Conservation (phyloP, 2,888 invertebrate genomes). For the Hofmannophila pseudospretella region DNA sequence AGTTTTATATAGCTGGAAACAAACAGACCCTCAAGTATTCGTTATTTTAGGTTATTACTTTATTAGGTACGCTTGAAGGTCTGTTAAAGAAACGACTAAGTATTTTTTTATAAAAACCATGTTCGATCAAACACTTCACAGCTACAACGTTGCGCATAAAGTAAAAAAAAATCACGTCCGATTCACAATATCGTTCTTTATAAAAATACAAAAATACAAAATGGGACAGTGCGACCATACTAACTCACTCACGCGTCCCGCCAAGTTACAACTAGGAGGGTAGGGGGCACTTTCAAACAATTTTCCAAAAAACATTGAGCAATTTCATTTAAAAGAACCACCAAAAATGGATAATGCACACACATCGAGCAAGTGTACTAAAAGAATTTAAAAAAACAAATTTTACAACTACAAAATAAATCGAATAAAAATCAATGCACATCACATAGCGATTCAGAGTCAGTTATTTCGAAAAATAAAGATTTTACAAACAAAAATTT, state of each 20-base stretch:
- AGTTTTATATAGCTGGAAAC: constrained; percentile 35
- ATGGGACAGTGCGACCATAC: constrained; percentile 73
- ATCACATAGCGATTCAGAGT: constrained; percentile 18
- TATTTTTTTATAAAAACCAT: constrained; percentile 19
- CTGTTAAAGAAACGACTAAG: constrained; percentile 22
- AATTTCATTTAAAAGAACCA: constrained; percentile 62
- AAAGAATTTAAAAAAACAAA: constrained; percentile 21
- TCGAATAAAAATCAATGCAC: constrained; percentile 11
- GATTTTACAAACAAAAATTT: constrained; percentile 28
- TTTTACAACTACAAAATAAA: constrained; percentile 14
- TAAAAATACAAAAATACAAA: constrained; percentile 78
- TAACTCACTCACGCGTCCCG: constrained; percentile 58
- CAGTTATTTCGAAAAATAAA: constrained; percentile 15
- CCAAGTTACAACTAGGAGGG: constrained; percentile 49
- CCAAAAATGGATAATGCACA: constrained; percentile 45
- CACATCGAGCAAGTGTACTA: constrained; percentile 24
- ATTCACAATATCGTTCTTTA: constrained; percentile 71
- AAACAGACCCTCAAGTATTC: constrained; percentile 38
- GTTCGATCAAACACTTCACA: constrained; percentile 36
- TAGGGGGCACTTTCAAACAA: constrained; percentile 60
- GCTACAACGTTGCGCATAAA: constrained; percentile 62
- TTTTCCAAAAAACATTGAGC: constrained; percentile 64
- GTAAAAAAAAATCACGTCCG: constrained; percentile 68
- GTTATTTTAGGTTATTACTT: too few relatives aligned
- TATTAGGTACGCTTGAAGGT: constrained; percentile 33